Conservation (phyloP, 2,888 invertebrate species). For the Spodoptera littoralis region DNA sequence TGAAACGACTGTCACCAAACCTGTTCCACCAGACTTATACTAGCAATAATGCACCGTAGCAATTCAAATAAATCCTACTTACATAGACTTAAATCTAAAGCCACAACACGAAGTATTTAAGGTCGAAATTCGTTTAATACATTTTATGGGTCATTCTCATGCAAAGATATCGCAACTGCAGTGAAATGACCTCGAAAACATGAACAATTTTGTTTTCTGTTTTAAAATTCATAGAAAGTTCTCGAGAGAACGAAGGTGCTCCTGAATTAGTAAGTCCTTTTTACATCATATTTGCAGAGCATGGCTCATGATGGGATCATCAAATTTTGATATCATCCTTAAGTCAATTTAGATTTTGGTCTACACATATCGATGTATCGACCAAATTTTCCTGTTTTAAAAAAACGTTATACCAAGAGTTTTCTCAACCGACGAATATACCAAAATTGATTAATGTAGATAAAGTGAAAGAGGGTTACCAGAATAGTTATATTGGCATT, state of each 20-base stretch:
- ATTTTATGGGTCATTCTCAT: conserved; percentile 40
- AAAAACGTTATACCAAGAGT: no score
- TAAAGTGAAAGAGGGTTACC: no score
- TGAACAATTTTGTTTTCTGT: conserved; percentile 7
- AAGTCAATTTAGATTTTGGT: no score
- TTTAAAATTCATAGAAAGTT: conserved; percentile 18
- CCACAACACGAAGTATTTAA: conserved; percentile 17
- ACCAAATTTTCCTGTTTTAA: no score
- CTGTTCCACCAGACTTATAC: background rate
- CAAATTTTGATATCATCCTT: no score
- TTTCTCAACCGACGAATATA: no score
- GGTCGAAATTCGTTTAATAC: conserved; percentile 16
- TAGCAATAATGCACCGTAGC: conserved; percentile 19
- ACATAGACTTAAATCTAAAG: conserved; percentile 19
- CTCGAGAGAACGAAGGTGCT: background rate
- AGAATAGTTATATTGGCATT: no score
- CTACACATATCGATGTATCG: no score
- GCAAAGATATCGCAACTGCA: conserved; percentile 50
- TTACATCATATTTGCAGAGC: no score
- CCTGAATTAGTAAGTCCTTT: no score
- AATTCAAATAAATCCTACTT: conserved; percentile 16
- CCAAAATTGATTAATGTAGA: no score
- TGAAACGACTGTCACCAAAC: background rate
- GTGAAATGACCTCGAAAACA: conserved; percentile 16
- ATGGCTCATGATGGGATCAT: no score